Percentiles rank a stretch among this genome's conserved stretches.
These are phyloP conservation scores for Steromphala cineraria DNA, from an alignment of 2,888 invertebrate genomes.

Conservation along the genomic window DNA sequence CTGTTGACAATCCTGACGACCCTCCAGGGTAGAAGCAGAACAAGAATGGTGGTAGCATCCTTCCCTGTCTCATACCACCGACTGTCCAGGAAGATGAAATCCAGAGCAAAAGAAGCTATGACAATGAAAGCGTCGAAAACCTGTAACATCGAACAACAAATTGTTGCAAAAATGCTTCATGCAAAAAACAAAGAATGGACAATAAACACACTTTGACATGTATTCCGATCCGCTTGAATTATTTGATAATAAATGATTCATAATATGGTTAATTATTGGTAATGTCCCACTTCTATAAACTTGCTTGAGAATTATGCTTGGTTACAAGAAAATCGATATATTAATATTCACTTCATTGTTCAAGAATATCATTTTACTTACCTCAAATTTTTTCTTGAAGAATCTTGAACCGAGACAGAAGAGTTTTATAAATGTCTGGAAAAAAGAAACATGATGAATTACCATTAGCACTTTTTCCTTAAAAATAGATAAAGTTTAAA, in stretches of 20 bases:
- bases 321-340: background rate
- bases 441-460: background rate
- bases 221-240: background rate
- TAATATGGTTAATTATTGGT: too few relatives aligned
- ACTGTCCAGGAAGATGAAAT: conserved; percentile 60
- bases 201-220: background rate
- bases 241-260: too few relatives aligned
- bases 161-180: background rate
- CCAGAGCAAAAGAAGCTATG: conserved; percentile 55
- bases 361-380: conserved; percentile 27
- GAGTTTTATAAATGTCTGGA: conserved; percentile 56
- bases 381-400: conserved; percentile 59
- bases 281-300: too few relatives aligned
- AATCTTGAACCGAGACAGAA: conserved; percentile 51
- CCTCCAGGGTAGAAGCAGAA: conserved; percentile 60
- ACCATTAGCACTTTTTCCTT: too few relatives aligned
- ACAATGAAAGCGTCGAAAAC: conserved; percentile 64
- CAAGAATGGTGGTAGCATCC: conserved; percentile 60
- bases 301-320: background rate
- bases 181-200: background rate
- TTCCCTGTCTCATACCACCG: conserved; percentile 62
- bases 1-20: conserved; percentile 64
- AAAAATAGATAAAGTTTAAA: too few relatives aligned
- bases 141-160: conserved; percentile 35
- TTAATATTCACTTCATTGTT: background rate